Base-by-base conservation (phyloP, 2,113 vertebrate genomes). In the Tringa solitaria region DNA sequence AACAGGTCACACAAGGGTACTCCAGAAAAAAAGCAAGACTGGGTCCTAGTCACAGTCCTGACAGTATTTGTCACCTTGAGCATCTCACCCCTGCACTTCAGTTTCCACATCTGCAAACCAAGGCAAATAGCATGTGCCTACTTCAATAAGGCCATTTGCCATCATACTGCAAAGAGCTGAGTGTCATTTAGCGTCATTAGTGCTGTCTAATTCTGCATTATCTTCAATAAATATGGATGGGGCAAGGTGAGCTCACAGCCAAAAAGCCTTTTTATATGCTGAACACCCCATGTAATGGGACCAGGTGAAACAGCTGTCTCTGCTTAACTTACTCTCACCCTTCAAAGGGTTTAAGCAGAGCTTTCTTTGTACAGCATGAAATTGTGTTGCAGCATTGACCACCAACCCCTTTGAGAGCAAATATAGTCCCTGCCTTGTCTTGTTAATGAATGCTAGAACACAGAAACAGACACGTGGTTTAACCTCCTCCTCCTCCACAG, bases 391-490 rank as follows among this genome's bases (percentile, higher is more conserved):
- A 78, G 65, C 68, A 78, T 9, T 5, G 4, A 60, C 26, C 51
- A 60, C 27, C 30, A 76, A 5, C 12, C n/a, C 33, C 19, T 82
- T 77, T 56, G 54, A 88, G 33, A 73, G 39, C 27, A 96, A 87
- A 79, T n/a, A 53, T 1, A 78, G 41, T 53, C 53, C 45, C 57
- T 84, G 53, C 35, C 48, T 84, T 9, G 0, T 69, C 27, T 78
- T 81, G 69, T 90, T 93, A 92, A 93, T 92, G 74, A 95, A 68
- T 89, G 39, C 35, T 46, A 82, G 48, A 89, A 73, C 27, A 76
- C 0, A 65, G 57, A 88, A 84, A 72, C 14, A 81, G 19, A 53
- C 56, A 53, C 2, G 0, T 72, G 56, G 30, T 51, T 95, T 75
- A 84, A 75, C 30, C 60, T 81, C 46, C 61, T 82, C 43, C n/a